Conservation (phyloP, 2,797 vertebrate species). For the Pangasius mekongensis region DNA sequence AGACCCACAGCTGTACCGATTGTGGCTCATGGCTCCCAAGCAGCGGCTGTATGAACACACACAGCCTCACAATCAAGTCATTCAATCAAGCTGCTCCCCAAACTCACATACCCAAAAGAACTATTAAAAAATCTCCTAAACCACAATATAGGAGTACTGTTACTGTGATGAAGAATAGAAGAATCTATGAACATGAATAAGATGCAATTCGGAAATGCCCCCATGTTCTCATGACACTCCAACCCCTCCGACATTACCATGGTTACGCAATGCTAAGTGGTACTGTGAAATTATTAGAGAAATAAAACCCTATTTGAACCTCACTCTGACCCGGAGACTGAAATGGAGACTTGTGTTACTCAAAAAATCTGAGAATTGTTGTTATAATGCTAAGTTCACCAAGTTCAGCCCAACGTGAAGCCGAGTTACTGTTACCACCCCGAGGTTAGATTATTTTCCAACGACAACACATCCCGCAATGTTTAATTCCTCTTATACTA, state of each 20-base stretch:
- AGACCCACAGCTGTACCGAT: constrained; percentile 96
- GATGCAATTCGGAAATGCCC: background rate
- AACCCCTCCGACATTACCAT: background rate
- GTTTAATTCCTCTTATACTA: background rate
- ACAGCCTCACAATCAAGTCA: background rate
- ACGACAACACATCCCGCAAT: background rate
- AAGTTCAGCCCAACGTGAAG: background rate
- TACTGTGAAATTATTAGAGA: background rate
- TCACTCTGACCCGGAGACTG: background rate
- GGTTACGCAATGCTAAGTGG: background rate
- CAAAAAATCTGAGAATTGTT: background rate
- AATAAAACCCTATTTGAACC: background rate
- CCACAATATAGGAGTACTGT: no score
- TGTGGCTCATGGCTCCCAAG: constrained; percentile 77
- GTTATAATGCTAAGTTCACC: background rate
- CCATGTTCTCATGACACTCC: background rate
- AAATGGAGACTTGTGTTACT: background rate
- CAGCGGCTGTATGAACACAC: constrained; percentile 74
- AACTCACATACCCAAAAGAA: background rate
- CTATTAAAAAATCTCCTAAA: background rate
- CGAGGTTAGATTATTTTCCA: background rate
- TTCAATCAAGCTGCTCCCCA: background rate
- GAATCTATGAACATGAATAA: background rate
- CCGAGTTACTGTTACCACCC: background rate
- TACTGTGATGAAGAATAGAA: background rate